A percentile compares a stretch with the other conserved stretches of the same genome.
These are phyloP conservation scores for Holacanthus passer DNA, from an alignment of 2,113 vertebrate genomes.

Conservation along the genomic window DNA sequence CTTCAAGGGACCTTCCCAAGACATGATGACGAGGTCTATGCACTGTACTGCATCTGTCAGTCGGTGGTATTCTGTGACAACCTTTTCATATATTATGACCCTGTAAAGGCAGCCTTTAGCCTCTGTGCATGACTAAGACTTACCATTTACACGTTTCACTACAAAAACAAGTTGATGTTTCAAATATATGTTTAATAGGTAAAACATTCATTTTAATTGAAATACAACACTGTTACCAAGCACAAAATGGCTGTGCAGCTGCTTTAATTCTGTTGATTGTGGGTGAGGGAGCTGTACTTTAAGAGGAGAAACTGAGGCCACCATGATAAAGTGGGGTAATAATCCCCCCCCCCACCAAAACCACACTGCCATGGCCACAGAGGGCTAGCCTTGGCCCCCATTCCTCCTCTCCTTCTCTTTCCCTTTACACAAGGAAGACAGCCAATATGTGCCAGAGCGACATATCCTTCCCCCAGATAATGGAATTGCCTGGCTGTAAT, in stretches of 20 bases:
- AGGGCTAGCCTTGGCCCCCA: conserved; percentile 65
- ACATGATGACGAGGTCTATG: neutral
- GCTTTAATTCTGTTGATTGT: conserved; percentile 29
- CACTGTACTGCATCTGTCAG: neutral
- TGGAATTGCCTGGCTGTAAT: conserved; percentile 85
- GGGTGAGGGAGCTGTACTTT: neutral
- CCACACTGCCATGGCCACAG: conserved; percentile 56
- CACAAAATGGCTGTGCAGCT: conserved; percentile 20
- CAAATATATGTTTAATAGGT: neutral
- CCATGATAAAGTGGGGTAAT: conserved; percentile 75
- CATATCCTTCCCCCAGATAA: conserved; percentile 83
- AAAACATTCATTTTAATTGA: neutral
- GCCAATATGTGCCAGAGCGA: conserved; percentile 78
- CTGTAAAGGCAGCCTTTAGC: neutral
- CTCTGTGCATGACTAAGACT: neutral
- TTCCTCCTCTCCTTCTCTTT: conserved; percentile 48
- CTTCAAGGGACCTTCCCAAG: neutral
- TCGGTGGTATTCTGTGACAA: neutral
- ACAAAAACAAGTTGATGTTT: neutral
- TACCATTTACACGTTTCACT: neutral
- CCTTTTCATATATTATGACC: neutral
- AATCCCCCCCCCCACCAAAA: conserved; percentile 35
- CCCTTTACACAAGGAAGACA: conserved; percentile 73
- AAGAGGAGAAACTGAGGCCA: conserved; percentile 42
- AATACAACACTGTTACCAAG: neutral